Conservation (phyloP, 2,888 invertebrate genomes). For the Archaeoteleia sp. region DNA sequence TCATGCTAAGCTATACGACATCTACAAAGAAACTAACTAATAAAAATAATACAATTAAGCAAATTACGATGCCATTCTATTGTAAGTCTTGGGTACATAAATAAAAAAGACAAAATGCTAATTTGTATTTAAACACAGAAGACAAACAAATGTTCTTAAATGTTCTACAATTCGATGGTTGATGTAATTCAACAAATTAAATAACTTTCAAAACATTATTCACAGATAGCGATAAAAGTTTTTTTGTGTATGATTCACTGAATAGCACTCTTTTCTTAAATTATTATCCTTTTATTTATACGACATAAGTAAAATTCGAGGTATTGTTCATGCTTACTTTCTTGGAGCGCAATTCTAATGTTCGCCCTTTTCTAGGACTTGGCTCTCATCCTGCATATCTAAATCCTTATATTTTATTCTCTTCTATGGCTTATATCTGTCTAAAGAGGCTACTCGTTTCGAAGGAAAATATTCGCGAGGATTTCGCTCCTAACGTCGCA, state of each 20-base stretch:
- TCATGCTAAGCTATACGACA: conserved; percentile 35
- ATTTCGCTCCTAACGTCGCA: conserved; percentile 57
- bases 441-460: conserved; percentile 41
- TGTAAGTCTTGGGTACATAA: too few relatives aligned
- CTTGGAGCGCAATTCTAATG: conserved; percentile 40
- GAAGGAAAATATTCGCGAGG: conserved; percentile 64
- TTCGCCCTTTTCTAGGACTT: conserved; percentile 41
- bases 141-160: too few relatives aligned
- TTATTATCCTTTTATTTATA: conserved; percentile 41
- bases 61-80: neutral
- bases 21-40: conserved; percentile 34
- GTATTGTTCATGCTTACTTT: conserved; percentile 37
- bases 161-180: too few relatives aligned
- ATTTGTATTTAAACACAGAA: too few relatives aligned
- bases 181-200: too few relatives aligned
- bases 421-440: conserved; percentile 41
- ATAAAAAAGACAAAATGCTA: too few relatives aligned
- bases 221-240: too few relatives aligned
- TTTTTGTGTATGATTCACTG: too few relatives aligned
- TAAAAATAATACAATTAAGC: conserved; percentile 1
- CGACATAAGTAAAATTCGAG: conserved; percentile 37
- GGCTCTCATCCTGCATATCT: conserved; percentile 46
- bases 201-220: too few relatives aligned
- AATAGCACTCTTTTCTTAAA: too few relatives aligned
- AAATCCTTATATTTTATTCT: conserved; percentile 42